phyloP scores from a whole-genome alignment of 2,113 vertebrate genomes.

The Irena cyanogastra region DNA sequence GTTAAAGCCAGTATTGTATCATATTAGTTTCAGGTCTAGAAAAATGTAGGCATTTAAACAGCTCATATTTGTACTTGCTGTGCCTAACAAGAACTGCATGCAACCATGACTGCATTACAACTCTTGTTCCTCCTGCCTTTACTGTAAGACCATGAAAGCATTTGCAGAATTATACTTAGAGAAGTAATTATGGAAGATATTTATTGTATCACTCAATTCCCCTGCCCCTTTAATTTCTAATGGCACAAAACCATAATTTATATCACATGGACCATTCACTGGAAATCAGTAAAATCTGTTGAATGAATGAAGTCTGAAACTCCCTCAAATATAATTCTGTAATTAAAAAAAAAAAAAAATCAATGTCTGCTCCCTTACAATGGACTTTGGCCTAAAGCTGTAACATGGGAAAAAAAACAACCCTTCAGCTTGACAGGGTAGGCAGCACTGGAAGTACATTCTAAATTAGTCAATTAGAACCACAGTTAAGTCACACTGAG shows the following conservation, averaged over 20 bases:
- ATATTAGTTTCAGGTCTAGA: constrained; percentile 13
- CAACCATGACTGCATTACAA: neutral
- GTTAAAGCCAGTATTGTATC: neutral
- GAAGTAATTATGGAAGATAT: neutral
- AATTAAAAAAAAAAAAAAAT: neutral
- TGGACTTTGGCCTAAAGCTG: neutral
- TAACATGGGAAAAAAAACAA: neutral
- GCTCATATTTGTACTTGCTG: neutral
- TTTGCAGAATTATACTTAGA: neutral
- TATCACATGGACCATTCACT: neutral
- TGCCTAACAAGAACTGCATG: neutral
- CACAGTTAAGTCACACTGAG: neutral
- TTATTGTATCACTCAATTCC: neutral
- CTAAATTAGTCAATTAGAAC: neutral
- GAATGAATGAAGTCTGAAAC: neutral
- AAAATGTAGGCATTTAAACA: constrained; percentile 40
- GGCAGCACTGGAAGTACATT: neutral
- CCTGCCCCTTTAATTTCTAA: neutral
- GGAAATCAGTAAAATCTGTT: neutral
- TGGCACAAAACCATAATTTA: neutral
- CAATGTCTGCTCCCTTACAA: neutral
- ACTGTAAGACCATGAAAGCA: neutral
- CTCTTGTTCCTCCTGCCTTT: neutral
- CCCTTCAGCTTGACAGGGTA: neutral
- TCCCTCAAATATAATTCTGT: neutral